A percentile compares a stretch with the other conserved stretches of the same genome.
Evolutionary conservation across 2,113 vertebrate genomes (phyloP).

Genomic region (Echinops telfairi): DNA sequence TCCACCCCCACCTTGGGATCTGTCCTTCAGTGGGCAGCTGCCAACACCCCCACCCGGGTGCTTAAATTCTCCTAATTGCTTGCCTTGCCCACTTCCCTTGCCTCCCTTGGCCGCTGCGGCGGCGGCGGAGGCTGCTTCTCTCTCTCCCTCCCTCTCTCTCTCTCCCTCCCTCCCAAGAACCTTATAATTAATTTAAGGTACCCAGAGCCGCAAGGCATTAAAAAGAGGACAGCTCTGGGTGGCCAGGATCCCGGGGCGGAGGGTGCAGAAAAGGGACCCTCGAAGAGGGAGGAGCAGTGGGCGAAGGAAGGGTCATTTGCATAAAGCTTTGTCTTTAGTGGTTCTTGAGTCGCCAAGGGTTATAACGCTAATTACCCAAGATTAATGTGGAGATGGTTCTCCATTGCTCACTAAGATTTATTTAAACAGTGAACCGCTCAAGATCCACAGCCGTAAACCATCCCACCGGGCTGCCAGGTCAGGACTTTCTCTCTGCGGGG

Average conservation of each 20-base stretch:
- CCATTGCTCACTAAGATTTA: constrained; percentile 66
- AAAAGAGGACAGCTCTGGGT: constrained; percentile 78
- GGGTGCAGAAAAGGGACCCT: not conserved
- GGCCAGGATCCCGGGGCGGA: not conserved
- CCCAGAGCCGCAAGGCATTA: constrained; percentile 81
- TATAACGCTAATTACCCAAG: constrained; percentile 83
- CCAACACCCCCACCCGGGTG: constrained; percentile 74
- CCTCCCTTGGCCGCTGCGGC: not conserved
- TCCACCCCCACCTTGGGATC: not conserved
- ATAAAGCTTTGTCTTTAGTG: constrained; percentile 86
- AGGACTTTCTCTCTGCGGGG: not conserved
- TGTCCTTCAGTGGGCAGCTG: constrained; percentile 85
- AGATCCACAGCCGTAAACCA: constrained; percentile 62
- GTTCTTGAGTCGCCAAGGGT: constrained; percentile 72
- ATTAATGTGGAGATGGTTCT: constrained; percentile 75
- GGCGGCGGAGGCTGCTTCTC: no score
- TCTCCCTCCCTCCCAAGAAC: constrained; percentile 72
- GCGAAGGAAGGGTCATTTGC: constrained; percentile 81
- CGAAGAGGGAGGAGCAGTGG: not conserved
- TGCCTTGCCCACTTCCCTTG: constrained; percentile 59
- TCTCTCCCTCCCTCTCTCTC: no score
- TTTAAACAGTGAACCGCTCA: constrained; percentile 63
- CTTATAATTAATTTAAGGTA: constrained; percentile 87
- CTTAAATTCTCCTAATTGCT: constrained; percentile 78
- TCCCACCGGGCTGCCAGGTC: not conserved